Conservation (phyloP, 2,888 invertebrate species). For the Zaprionus bogoriensis region DNA sequence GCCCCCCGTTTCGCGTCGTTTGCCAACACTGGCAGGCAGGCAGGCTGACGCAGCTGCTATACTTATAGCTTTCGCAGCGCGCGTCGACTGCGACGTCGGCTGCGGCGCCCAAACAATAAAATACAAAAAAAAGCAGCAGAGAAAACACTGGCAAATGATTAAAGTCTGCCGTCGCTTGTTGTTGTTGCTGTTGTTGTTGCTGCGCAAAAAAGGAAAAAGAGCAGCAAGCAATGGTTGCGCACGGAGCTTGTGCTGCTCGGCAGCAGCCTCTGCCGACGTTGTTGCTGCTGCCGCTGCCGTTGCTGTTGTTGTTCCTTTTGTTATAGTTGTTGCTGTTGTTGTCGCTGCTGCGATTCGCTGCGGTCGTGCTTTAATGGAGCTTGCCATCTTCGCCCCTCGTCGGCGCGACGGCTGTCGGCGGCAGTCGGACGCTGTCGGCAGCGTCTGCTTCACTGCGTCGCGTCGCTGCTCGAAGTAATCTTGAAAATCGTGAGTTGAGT, state of each 20-base stretch:
- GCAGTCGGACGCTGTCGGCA: conserved; percentile 2
- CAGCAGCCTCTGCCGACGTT: conserved; percentile 30
- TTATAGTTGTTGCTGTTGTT: conserved; percentile 10
- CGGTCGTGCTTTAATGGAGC: conserved; percentile 68
- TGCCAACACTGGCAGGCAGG: conserved; percentile 46
- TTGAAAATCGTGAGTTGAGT: conserved; percentile 74
- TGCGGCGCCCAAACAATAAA: conserved; percentile 26
- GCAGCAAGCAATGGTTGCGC: conserved; percentile 39
- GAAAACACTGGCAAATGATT: conserved; percentile 33
- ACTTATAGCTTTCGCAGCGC: conserved; percentile 4
- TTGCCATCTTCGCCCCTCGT: conserved; percentile 21
- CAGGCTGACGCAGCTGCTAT: conserved; percentile 32
- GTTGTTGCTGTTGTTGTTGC: conserved; percentile 25
- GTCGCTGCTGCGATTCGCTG: conserved; percentile 40
- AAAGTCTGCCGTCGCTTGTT: conserved; percentile 3
- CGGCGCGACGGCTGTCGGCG: conserved; percentile 1
- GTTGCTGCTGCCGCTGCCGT: neutral
- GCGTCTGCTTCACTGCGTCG: conserved; percentile 23
- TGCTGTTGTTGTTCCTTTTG: neutral
- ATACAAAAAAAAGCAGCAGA: conserved; percentile 12
- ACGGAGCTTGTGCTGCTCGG: conserved; percentile 65
- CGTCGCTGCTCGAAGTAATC: conserved; percentile 56
- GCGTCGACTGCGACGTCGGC: conserved; percentile 19
- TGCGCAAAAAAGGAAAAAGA: conserved; percentile 52
- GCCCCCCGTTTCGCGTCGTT: conserved; percentile 20